Conservation (phyloP, 2,888 invertebrate species). For the Bhutanitis thaidina region DNA sequence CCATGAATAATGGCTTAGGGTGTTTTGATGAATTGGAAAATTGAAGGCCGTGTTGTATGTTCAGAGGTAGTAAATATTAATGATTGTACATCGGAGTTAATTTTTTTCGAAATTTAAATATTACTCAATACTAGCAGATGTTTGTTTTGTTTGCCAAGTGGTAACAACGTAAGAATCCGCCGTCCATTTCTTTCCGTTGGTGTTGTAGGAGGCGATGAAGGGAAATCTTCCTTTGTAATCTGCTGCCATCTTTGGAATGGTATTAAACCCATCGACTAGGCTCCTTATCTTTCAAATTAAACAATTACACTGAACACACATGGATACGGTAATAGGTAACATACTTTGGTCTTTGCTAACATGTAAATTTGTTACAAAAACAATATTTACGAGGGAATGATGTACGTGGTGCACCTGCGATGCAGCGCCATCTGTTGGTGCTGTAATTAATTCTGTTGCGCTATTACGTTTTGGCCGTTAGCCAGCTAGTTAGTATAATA, state of each 20-base stretch:
- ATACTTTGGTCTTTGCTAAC: neutral
- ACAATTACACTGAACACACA: too few species aligned
- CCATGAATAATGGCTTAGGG: constrained; percentile 30
- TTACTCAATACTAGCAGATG: too few species aligned
- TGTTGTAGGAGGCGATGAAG: too few species aligned
- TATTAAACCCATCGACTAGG: too few species aligned
- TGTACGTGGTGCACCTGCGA: constrained; percentile 18
- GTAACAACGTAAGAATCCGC: too few species aligned
- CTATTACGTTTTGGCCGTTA: constrained; percentile 35
- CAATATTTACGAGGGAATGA: constrained; percentile 1
- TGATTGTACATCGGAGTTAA: neutral
- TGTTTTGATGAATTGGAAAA: constrained; percentile 29
- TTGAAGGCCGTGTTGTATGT: constrained; percentile 16
- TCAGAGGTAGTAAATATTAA: constrained; percentile 13
- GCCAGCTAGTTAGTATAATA: constrained; percentile 36
- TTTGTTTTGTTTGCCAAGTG: too few species aligned
- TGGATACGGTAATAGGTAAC: too few species aligned
- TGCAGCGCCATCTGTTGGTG: constrained; percentile 51
- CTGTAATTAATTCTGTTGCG: constrained; percentile 58
- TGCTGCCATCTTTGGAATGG: too few species aligned
- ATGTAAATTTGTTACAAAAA: neutral
- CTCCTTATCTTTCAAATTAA: too few species aligned
- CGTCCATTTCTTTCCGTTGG: too few species aligned
- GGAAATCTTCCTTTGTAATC: too few species aligned
- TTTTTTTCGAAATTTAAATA: too few species aligned